These are phyloP conservation scores for Phylloscopus trochiloides DNA, from an alignment of 2,113 vertebrate species.

Conservation along the genomic window DNA sequence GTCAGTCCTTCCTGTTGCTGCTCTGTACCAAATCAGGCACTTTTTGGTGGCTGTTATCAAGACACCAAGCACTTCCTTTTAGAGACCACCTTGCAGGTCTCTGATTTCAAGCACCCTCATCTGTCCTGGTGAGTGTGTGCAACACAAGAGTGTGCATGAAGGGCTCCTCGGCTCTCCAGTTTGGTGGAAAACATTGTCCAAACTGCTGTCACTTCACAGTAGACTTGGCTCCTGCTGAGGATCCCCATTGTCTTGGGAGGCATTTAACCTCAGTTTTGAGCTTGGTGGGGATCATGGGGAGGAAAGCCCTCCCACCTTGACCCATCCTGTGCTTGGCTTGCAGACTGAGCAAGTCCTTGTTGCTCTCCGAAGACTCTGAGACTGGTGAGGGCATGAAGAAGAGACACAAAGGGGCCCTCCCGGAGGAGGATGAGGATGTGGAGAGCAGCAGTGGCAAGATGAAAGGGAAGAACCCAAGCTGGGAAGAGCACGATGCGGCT, in stretches of 20 bases:
- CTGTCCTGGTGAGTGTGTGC: neutral
- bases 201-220: neutral
- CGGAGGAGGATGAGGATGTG: slow-evolving; percentile 82
- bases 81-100: neutral
- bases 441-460: slow-evolving; percentile 74
- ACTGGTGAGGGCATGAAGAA: slow-evolving; percentile 85
- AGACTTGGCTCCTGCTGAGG: neutral
- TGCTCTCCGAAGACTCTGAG: slow-evolving; percentile 90
- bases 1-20: neutral
- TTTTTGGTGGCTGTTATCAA: neutral
- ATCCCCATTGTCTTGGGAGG: neutral
- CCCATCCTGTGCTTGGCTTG: slow-evolving; percentile 63
- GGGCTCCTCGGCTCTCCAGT: neutral
- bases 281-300: neutral
- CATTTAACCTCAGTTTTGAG: neutral
- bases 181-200: slow-evolving; percentile 1
- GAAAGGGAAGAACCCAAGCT: slow-evolving; percentile 84
- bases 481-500: slow-evolving; percentile 82
- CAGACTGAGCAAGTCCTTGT: slow-evolving; percentile 84
- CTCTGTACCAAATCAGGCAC: neutral
- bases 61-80: neutral
- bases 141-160: neutral
- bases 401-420: slow-evolving; percentile 79
- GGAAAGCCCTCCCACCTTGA: neutral
- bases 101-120: neutral